Evolutionary conservation across 2,888 invertebrate genomes (phyloP).

Genomic region (Malacosoma neustria): DNA sequence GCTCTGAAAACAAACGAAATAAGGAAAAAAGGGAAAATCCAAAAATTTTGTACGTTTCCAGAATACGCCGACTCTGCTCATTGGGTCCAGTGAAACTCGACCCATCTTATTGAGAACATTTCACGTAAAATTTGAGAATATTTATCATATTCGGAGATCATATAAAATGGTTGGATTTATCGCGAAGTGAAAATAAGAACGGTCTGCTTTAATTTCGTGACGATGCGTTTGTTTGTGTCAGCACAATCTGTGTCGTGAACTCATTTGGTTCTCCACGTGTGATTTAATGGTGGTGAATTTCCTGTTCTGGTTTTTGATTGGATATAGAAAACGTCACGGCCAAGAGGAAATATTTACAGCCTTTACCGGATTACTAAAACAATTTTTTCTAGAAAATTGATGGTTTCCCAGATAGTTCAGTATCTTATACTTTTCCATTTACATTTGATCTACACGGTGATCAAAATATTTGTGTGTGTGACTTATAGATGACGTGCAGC

Average conservation of each 20-base stretch:
- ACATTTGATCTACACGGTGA: too few species aligned
- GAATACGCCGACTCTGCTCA: constrained; percentile 45
- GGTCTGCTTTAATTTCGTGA: constrained; percentile 46
- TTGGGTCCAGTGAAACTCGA: constrained; percentile 31
- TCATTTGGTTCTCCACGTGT: too few species aligned
- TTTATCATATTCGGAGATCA: background rate
- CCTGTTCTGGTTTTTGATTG: too few species aligned
- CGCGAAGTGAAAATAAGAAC: constrained; percentile 55
- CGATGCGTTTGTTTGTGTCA: constrained; percentile 32
- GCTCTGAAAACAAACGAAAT: constrained; percentile 47
- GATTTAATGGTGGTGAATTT: too few species aligned
- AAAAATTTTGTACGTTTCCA: constrained; percentile 46
- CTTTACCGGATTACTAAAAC: too few species aligned
- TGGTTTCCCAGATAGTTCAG: too few species aligned
- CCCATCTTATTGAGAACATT: constrained; percentile 9
- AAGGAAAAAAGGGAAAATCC: constrained; percentile 55
- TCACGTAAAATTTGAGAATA: background rate
- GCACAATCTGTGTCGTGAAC: constrained; percentile 23
- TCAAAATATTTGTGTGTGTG: too few species aligned
- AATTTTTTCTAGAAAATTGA: too few species aligned
- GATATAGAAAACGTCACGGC: too few species aligned
- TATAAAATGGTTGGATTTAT: constrained; percentile 29
- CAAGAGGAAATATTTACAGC: too few species aligned
- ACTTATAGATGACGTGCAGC: too few species aligned
- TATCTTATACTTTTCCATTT: too few species aligned